Base-by-base conservation (phyloP, 2,113 vertebrate species). In the Pandion haliaetus region DNA sequence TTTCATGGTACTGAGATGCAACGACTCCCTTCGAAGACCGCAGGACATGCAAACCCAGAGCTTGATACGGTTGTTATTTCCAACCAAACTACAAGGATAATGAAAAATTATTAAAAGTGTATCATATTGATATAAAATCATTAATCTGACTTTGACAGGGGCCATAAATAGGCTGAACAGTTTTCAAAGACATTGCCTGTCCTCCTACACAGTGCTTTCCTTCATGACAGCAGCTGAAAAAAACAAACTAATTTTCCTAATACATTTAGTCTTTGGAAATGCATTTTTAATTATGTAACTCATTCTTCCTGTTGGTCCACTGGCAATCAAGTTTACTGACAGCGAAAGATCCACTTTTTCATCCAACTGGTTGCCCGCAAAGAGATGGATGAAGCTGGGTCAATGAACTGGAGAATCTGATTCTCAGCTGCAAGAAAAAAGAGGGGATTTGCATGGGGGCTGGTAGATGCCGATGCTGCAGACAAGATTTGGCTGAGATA, bases 171-270 rank as follows among this genome's bases (percentile, higher is more conserved):
- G 87, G 80, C 95, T 94, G 95, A 96, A 79, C 88, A 80, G 62
- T 96, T 96, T 95, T 72, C 92, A 77, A 20, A 93, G 96, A 90
- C 83, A 50, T 63, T 82, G 92, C 93, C 91, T 97, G 93, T 97
- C 95, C 96, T 95, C 93, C 95, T 83, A 95, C 92, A 76, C 96
- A 94, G 90, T 88, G 88, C 74, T 67, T 90, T 88, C 95, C 86
- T 91, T 90, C 92, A 55, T 59, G 79, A 86, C 59, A 96, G 88
- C 85, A 95, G 90, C 90, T 82, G 95, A 94, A 89, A 88, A 77
- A 87, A 93, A 4, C 78, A 86, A 90, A 83, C 90, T 94, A 44
- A 82, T 94, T 77, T 76, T 93, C 74, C 82, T 88, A 93, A 92
- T 90, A 90, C 61, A 86, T 82, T 85, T 77, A 77, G 80, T 54